Evolutionary conservation across 2,113 vertebrate genomes (phyloP), one percentile per base, ranked within the genome.

Genomic region (Eulemur macaco): DNA sequence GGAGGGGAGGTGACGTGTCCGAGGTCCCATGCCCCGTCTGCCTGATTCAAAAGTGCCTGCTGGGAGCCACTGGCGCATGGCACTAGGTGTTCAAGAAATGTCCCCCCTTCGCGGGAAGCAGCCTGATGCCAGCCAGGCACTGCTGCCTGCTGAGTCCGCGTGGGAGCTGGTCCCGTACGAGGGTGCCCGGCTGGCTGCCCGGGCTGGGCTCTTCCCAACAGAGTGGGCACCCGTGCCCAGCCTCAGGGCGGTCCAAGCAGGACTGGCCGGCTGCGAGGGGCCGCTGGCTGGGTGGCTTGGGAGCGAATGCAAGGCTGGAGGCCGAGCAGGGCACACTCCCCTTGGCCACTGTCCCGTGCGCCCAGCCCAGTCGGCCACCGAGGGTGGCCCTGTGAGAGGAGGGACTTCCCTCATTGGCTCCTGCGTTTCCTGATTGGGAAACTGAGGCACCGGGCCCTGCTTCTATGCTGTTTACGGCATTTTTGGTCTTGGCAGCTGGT

Each of bases 181-280:
- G 92, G 86, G 89, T 74, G 42, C 42, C 42, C 45, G 39, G 90
- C 89, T 5, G n/a, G 80, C 23, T 83, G 80, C 87, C 91, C 60
- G 0, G 87, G 73, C 96, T 92, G 96, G 97, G 93, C 8, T 15
- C 66, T 74, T 97, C 91, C 96, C 96, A 96, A 31, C 0, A 0
- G 27, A 5, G 54, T 1, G 29, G 87, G 66, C 85, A 5, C 68
- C 74, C 15, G 3, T 77, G 85, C 94, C 95, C 77, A 76, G 96
- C 92, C 21, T 10, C 0, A 0, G 0, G 20, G 90, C 42, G 3
- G 0, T 88, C 93, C 97, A 95, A 78, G 83, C 37, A 0, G 90
- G 83, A 39, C 83, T 77, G 93, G 83, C 90, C 4, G 0, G 31
- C 77, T 68, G 86, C 0, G 4, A 81, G 77, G 81, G 85, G 81